Evolutionary conservation across 2,113 vertebrate species (phyloP).

Genomic region (Laterallus jamaicensis): DNA sequence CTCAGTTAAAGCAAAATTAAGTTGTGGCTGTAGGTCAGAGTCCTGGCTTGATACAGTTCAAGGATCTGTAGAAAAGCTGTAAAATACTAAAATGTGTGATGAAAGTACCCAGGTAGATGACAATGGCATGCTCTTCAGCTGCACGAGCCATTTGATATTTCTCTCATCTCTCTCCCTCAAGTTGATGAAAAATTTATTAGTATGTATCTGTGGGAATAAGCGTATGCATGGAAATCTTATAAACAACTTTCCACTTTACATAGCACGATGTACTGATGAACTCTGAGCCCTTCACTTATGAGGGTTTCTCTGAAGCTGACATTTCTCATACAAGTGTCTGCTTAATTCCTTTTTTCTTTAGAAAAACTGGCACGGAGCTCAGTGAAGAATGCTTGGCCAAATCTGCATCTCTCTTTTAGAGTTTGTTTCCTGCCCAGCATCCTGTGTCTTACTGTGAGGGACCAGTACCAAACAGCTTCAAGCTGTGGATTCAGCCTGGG

Average conservation of each 20-base stretch:
- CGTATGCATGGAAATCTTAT: not conserved
- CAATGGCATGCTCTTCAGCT: not conserved
- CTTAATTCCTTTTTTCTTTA: slow-evolving; percentile 15
- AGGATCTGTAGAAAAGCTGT: not conserved
- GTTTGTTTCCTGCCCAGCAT: not conserved
- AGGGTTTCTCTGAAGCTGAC: not conserved
- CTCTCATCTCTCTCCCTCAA: not conserved
- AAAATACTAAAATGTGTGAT: not conserved
- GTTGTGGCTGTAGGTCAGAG: not conserved
- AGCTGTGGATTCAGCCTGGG: not conserved
- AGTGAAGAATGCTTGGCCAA: not conserved
- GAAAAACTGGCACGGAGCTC: not conserved
- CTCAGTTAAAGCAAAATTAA: not conserved
- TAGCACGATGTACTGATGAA: not conserved
- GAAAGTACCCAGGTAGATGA: not conserved
- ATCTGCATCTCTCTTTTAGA: not conserved
- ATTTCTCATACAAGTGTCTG: not conserved
- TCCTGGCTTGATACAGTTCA: not conserved
- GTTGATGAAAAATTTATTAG: not conserved
- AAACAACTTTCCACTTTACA: not conserved
- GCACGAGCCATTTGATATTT: not conserved
- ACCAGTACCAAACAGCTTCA: not conserved
- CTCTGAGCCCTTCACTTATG: not conserved
- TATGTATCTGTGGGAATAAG: not conserved
- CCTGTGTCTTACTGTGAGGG: not conserved